These are phyloP conservation scores for Syngnathus typhle DNA, from an alignment of 2,113 vertebrate species.

Conservation along the genomic window DNA sequence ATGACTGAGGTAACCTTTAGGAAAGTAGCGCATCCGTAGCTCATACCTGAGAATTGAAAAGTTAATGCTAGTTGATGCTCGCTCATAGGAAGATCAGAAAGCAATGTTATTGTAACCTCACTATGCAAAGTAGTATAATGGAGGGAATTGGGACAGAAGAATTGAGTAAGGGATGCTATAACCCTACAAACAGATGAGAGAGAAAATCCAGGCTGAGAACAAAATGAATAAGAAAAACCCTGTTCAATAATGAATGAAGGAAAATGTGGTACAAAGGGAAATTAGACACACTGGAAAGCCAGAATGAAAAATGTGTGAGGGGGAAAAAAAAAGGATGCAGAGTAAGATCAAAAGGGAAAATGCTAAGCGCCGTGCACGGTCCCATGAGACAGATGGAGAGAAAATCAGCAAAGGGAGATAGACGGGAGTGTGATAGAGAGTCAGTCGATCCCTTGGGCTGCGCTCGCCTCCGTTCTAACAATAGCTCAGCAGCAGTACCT, in stretches of 20 bases:
- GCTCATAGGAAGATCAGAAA: not conserved
- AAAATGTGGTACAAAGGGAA: conserved; percentile 15
- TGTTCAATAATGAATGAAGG: conserved; percentile 53
- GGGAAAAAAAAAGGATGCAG: conserved; percentile 15
- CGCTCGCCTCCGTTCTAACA: conserved; percentile 59
- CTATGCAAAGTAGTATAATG: conserved; percentile 28
- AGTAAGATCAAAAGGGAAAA: conserved; percentile 36
- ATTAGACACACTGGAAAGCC: conserved; percentile 8
- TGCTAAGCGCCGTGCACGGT: conserved; percentile 9
- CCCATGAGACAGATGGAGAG: conserved; percentile 27
- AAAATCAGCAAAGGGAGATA: conserved; percentile 20
- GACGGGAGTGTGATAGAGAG: conserved; percentile 43
- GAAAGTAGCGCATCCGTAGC: conserved; percentile 92
- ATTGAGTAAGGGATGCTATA: conserved; percentile 15
- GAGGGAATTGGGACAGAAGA: conserved; percentile 50
- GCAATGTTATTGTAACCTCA: conserved; percentile 30
- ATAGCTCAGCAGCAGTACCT: conserved; percentile 59
- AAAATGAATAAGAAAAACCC: conserved; percentile 58
- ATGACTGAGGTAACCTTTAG: conserved; percentile 95
- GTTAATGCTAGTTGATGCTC: not conserved
- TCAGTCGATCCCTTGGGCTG: conserved; percentile 49
- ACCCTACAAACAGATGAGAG: conserved; percentile 41
- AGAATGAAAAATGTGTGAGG: conserved; percentile 10
- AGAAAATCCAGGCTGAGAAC: conserved; percentile 41
- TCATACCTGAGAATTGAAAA: conserved; percentile 78